Evolutionary conservation across 2,797 vertebrate species (phyloP).

Genomic region (Poeciliopsis gracilis): DNA sequence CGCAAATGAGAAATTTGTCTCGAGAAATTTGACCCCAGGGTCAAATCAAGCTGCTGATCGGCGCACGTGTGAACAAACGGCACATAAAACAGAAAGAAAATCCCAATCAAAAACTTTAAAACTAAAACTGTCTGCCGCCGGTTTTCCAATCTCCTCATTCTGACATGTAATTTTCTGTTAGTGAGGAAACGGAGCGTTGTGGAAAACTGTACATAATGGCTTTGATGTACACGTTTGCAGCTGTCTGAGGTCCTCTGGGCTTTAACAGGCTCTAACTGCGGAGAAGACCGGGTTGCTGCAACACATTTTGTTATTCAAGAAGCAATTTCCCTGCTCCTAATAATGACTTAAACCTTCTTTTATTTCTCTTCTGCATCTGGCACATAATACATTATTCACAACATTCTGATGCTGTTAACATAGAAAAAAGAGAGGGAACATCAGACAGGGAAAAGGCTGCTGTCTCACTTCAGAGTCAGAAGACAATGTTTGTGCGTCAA

Average conservation of each 20-base stretch:
- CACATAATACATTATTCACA: slow-evolving; percentile 23
- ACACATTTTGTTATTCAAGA: slow-evolving; percentile 5
- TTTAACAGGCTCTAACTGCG: slow-evolving; percentile 3
- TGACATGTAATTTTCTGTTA: background rate
- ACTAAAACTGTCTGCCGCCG: background rate
- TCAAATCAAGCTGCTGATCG: background rate
- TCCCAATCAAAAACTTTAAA: background rate
- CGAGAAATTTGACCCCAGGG: background rate
- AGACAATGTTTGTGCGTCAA: slow-evolving; percentile 13
- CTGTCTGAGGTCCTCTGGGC: background rate
- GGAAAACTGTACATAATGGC: background rate
- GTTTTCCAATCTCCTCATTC: background rate
- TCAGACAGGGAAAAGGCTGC: slow-evolving; percentile 3
- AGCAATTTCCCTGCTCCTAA: background rate
- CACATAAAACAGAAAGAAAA: background rate
- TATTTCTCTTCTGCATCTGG: slow-evolving; percentile 4
- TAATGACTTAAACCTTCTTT: slow-evolving; percentile 4
- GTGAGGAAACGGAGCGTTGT: background rate
- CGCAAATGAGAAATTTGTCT: too few relatives aligned
- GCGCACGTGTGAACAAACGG: background rate
- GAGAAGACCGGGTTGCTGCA: background rate
- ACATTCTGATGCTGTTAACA: slow-evolving; percentile 16
- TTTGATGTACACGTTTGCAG: background rate
- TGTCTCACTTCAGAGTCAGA: slow-evolving; percentile 18
- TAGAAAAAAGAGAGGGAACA: slow-evolving; percentile 11